phyloP scores from a whole-genome alignment of 2,888 invertebrate genomes.

The Germaria angustata region DNA sequence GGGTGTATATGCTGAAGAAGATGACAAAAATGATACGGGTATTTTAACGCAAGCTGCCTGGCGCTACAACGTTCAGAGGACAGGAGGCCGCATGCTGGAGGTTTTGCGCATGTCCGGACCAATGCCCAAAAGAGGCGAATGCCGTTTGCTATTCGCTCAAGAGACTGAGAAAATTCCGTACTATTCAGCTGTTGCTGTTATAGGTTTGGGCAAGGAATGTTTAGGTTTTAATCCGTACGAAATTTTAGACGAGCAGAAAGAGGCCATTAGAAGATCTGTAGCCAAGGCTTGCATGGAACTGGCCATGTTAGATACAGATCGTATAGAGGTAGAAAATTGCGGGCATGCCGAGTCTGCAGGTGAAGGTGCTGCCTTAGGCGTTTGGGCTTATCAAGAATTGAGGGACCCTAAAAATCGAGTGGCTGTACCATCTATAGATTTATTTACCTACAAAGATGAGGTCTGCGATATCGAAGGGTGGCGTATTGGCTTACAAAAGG shows the following conservation, averaged over 20 bases:
- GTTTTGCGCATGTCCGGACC: conserved; percentile 81
- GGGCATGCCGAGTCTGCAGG: conserved; percentile 88
- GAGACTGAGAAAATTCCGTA: conserved; percentile 80
- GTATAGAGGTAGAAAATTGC: conserved; percentile 87
- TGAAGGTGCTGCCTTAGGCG: conserved; percentile 86
- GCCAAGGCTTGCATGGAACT: conserved; percentile 83
- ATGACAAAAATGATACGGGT: conserved; percentile 81
- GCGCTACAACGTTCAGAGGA: conserved; percentile 82
- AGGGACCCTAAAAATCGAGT: conserved; percentile 73
- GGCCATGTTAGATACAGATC: conserved; percentile 81
- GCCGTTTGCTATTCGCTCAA: conserved; percentile 84
- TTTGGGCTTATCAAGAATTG: conserved; percentile 85
- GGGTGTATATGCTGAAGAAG: conserved; percentile 84
- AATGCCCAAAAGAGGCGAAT: conserved; percentile 81
- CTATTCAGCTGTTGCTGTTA: conserved; percentile 85
- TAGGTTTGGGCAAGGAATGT: conserved; percentile 87
- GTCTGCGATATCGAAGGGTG: conserved; percentile 86
- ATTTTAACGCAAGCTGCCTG: conserved; percentile 84
- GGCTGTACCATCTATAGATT: conserved; percentile 74
- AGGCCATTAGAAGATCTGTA: conserved; percentile 87
- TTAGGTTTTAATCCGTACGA: conserved; percentile 85
- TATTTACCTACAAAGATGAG: conserved; percentile 83
- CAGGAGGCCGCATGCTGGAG: conserved; percentile 82
- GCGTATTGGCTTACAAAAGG: conserved; percentile 86
- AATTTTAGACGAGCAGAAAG: conserved; percentile 87